Percentiles rank a stretch among this genome's conserved stretches.
These are phyloP conservation scores for Chironomus striatipennis DNA, from an alignment of 1,140 invertebrate species.

Conservation along the genomic window DNA sequence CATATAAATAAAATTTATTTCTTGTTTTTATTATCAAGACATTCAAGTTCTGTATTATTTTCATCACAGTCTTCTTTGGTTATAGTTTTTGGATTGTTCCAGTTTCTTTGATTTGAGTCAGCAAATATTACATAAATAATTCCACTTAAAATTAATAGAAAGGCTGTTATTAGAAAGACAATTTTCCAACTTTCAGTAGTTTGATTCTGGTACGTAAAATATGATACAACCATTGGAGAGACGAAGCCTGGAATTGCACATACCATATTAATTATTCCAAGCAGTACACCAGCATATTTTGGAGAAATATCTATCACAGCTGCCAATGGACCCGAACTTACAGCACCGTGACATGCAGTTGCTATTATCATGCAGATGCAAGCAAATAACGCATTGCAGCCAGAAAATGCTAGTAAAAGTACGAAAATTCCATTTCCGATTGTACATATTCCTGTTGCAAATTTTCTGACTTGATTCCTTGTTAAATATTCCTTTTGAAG, in stretches of 20 bases:
- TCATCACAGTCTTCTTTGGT: background rate
- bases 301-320: slow-evolving; percentile 51
- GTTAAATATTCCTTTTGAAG: slow-evolving; percentile 45
- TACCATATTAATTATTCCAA: slow-evolving; percentile 43
- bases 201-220: slow-evolving; percentile 48
- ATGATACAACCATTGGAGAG: slow-evolving; percentile 44
- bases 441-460: slow-evolving; percentile 44
- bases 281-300: slow-evolving; percentile 47
- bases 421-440: slow-evolving; percentile 44
- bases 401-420: slow-evolving; percentile 46
- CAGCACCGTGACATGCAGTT: slow-evolving; percentile 46
- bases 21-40: background rate
- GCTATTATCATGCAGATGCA: slow-evolving; percentile 48
- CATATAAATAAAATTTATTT: slow-evolving; percentile 28
- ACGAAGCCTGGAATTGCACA: slow-evolving; percentile 42
- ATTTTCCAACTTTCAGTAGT: slow-evolving; percentile 49
- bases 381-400: slow-evolving; percentile 46
- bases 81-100: slow-evolving; percentile 42
- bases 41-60: background rate
- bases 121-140: slow-evolving; percentile 44
- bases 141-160: slow-evolving; percentile 41
- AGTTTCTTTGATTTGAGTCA: slow-evolving; percentile 46
- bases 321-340: slow-evolving; percentile 48
- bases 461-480: slow-evolving; percentile 47
- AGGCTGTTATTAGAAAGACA: slow-evolving; percentile 46